Base-by-base conservation (phyloP, 2,113 vertebrate species). In the Thamnaconus septentrionalis region DNA sequence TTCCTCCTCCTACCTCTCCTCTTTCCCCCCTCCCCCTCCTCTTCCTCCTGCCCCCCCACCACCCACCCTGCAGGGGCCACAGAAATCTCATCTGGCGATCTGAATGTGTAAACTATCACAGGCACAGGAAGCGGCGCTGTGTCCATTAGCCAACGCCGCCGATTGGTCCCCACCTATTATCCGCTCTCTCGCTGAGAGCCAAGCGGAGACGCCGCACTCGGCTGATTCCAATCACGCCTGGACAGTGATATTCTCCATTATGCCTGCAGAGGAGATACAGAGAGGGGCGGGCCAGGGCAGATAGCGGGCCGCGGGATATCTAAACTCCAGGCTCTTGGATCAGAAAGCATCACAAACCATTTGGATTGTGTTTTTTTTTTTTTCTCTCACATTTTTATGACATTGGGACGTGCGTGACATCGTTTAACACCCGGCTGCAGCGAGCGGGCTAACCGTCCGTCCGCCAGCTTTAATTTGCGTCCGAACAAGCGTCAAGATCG, bases 101-200 rank as follows among this genome's bases (percentile, higher is more conserved):
- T 74, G 53, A 18, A 18, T 61, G n/a, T 5, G 6, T 41, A 9
- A 4, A 63, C 65, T 53, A 61, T 64, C 12, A 56, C 9, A 50
- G 48, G 41, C 46, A 48, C 51, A n/a, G 49, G 61, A 50, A 71
- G 52, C 50, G 57, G 59, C 50, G 18, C 18, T 31, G 18, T 31
- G 18, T 31, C 18, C 18, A 31, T 51, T 12, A 63, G 40, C 40
- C 5, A 41, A 12, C 11, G 39, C 11, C 12, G 49, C 59, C 12
- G 44, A 66, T 51, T 47, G 40, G 43, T 70, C 61, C 74, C 5
- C 18, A 42, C 59, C 76, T 44, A 44, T 72, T 60, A 71, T 49
- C 44, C 51, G 41, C 41, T 62, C 11, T 42, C 55, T 64, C 48
- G 57, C 42, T 58, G 57, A 41, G 12, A 72, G 49, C 12, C 18